Evolutionary conservation across 2,113 vertebrate genomes (phyloP).

Genomic region (Sapayoa aenigma): DNA sequence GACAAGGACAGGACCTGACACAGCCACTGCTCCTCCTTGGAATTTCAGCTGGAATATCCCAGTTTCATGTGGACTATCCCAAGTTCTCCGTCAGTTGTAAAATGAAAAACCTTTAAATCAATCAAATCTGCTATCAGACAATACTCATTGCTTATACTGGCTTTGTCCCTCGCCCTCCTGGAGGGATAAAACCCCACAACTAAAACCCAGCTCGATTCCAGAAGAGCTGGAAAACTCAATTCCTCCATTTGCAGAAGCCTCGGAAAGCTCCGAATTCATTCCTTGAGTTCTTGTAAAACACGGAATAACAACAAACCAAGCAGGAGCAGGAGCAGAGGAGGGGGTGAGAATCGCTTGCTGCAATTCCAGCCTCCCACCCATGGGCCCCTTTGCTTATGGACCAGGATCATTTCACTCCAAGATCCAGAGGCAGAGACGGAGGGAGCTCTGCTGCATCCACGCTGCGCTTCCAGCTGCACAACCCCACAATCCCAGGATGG

Average conservation of each 20-base stretch:
- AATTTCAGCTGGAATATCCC: neutral
- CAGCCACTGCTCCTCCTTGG: neutral
- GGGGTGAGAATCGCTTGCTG: neutral
- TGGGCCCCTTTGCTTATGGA: neutral
- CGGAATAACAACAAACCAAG: neutral
- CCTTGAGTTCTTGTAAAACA: neutral
- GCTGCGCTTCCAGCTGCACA: neutral
- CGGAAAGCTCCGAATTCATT: neutral
- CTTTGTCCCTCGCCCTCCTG: accelerated
- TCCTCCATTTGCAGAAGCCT: neutral
- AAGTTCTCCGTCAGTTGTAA: neutral
- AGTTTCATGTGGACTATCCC: neutral
- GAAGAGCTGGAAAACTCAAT: no score
- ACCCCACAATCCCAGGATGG: neutral
- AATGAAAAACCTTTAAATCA: neutral
- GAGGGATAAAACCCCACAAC: neutral
- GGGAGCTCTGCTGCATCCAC: no score
- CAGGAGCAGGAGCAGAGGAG: neutral
- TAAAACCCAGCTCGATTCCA: no score
- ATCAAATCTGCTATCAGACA: neutral
- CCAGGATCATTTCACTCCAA: neutral
- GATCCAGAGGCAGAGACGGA: neutral
- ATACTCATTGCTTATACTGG: neutral
- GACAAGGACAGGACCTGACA: neutral
- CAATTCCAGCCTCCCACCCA: neutral